Percentiles rank a stretch among this genome's conserved stretches.
phyloP scores from a whole-genome alignment of 2,888 invertebrate genomes.

The Trisateles emortualis region DNA sequence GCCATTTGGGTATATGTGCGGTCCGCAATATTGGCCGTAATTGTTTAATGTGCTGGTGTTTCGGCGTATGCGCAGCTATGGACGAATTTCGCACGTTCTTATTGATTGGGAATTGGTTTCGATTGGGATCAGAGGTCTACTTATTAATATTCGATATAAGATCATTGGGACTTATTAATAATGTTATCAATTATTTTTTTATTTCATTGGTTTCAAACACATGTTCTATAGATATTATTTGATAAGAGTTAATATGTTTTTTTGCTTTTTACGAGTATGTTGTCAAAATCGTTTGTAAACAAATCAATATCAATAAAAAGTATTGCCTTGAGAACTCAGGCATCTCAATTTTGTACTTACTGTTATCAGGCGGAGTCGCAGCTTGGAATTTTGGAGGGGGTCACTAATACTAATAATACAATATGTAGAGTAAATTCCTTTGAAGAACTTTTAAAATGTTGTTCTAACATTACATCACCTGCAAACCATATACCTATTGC shows the following conservation, averaged over 20 bases:
- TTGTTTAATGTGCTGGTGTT: constrained; percentile 71
- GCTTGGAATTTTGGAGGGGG: too few species aligned
- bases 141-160: constrained; percentile 22
- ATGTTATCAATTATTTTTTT: neutral
- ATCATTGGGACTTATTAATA: constrained; percentile 10
- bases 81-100: constrained; percentile 34
- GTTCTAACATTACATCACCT: too few species aligned
- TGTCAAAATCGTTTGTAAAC: constrained; percentile 36
- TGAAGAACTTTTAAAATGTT: too few species aligned
- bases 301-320: constrained; percentile 12
- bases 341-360: constrained; percentile 1
- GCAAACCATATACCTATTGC: too few species aligned
- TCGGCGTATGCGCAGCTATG: constrained; percentile 45
- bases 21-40: constrained; percentile 74
- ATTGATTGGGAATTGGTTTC: constrained; percentile 49
- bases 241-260: too few species aligned
- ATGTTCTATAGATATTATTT: too few species aligned
- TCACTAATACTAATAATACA: too few species aligned
- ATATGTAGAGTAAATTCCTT: too few species aligned
- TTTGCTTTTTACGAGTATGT: too few species aligned
- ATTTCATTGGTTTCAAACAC: neutral
- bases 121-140: constrained; percentile 34
- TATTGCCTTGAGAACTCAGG: constrained; percentile 18
- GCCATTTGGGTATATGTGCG: constrained; percentile 46
- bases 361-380: too few species aligned